phyloP scores from a whole-genome alignment of 2,797 vertebrate species.

The Helicolenus hilgendorfi region DNA sequence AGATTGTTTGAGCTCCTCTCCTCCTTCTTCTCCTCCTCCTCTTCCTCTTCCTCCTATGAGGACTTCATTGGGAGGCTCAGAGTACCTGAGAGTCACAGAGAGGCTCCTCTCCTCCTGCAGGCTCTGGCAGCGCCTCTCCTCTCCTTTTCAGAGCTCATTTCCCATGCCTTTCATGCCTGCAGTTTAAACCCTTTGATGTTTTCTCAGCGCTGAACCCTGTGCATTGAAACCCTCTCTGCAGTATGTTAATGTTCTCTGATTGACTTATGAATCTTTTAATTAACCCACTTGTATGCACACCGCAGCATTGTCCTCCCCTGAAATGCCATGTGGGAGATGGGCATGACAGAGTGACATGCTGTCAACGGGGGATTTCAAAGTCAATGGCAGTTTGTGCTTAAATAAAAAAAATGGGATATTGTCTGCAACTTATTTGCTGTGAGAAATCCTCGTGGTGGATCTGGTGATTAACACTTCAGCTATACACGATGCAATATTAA shows the following conservation, averaged over 20 bases:
- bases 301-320: constrained; percentile 59
- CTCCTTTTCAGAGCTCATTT: constrained; percentile 80
- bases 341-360: constrained; percentile 52
- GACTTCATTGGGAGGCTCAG: constrained; percentile 21
- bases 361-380: constrained; percentile 66
- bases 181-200: constrained; percentile 87
- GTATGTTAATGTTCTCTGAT: constrained; percentile 83
- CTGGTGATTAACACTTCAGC: constrained; percentile 83
- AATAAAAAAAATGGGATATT: constrained; percentile 49
- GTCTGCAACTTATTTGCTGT: constrained; percentile 56
- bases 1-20: constrained; percentile 16
- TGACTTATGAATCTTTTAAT: constrained; percentile 85
- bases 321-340: constrained; percentile 65
- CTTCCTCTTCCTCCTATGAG: background rate
- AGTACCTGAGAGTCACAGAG: constrained; percentile 65
- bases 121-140: constrained; percentile 55
- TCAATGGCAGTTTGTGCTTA: constrained; percentile 41
- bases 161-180: constrained; percentile 82
- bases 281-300: constrained; percentile 81
- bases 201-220: constrained; percentile 56
- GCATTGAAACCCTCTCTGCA: constrained; percentile 63
- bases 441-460: constrained; percentile 36
- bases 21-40: background rate
- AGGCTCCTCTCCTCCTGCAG: constrained; percentile 62
- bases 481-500: constrained; percentile 85